Conservation (phyloP, 2,113 vertebrate species). For the Podarcis cretensis region DNA sequence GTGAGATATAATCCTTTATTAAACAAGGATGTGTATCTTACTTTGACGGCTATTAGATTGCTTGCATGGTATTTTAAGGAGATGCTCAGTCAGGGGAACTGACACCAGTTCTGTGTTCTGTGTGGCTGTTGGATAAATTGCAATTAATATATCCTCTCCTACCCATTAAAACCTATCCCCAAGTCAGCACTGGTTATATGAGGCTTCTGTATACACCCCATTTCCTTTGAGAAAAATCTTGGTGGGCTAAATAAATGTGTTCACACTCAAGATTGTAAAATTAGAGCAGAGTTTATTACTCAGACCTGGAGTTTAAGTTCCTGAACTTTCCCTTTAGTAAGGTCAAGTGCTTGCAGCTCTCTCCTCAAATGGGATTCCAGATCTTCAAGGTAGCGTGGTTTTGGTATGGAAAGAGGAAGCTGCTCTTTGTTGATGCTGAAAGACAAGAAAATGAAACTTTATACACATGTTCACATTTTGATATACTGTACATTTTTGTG, state of each 20-base stretch:
- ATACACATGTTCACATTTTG: not conserved
- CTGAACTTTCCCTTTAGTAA: conserved; percentile 69
- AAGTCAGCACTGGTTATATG: too few relatives aligned
- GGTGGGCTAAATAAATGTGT: not conserved
- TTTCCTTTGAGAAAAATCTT: conserved; percentile 1
- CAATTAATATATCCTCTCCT: too few relatives aligned
- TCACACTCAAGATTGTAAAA: not conserved
- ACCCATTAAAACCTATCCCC: too few relatives aligned
- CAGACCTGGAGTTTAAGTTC: conserved; percentile 83
- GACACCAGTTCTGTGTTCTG: too few relatives aligned
- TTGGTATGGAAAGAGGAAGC: conserved; percentile 57
- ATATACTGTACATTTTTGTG: not conserved
- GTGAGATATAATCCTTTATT: not conserved
- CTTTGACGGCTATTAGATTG: not conserved
- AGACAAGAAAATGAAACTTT: not conserved
- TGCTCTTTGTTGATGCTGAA: conserved; percentile 53
- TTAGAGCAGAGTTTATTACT: not conserved
- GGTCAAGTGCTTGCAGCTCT: conserved; percentile 76
- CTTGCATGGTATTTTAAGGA: not conserved
- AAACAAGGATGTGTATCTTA: not conserved
- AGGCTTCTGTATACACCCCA: not conserved
- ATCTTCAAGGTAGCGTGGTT: conserved; percentile 78
- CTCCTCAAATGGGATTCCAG: conserved; percentile 77
- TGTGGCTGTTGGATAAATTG: too few relatives aligned
- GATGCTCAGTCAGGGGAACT: too few relatives aligned